A percentile compares a stretch with the other conserved stretches of the same genome.
Conservation (phyloP, 2,113 vertebrate genomes). For the Astatoreochromis straeleni region DNA sequence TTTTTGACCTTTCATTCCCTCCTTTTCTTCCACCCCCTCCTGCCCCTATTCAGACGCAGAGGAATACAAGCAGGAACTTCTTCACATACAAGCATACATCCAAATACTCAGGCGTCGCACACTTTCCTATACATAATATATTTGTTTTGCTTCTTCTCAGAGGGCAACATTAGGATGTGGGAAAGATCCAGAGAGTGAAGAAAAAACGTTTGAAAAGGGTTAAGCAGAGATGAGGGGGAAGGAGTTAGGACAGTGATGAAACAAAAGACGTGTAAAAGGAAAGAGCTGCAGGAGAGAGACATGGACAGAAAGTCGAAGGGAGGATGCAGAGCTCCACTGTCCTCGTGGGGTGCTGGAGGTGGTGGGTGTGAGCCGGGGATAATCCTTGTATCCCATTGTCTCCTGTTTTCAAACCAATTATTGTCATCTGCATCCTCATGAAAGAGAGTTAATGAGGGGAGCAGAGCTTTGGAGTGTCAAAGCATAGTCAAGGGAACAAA, state of each 20-base stretch:
- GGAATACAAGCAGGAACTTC: not conserved
- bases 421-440: slow-evolving; percentile 61
- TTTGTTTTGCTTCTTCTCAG: not conserved
- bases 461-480: slow-evolving; percentile 62
- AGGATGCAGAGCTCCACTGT: not conserved
- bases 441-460: slow-evolving; percentile 69
- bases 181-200: not conserved
- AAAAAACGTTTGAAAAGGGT: not conserved
- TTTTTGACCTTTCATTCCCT: not conserved
- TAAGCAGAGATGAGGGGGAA: not conserved
- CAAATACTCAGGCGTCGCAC: not conserved
- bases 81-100: not conserved
- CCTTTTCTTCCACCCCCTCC: not conserved
- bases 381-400: slow-evolving; percentile 67
- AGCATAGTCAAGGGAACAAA: slow-evolving; percentile 46
- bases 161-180: not conserved
- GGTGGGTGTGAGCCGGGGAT: slow-evolving; percentile 47
- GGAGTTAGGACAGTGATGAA: not conserved
- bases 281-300: not conserved
- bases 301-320: not conserved
- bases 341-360: not conserved
- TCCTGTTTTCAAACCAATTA: slow-evolving; percentile 69
- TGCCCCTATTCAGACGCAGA: not conserved
- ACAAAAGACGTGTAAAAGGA: not conserved
- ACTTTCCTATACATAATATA: not conserved